Percentiles rank a stretch among this genome's conserved stretches.
Evolutionary conservation across 2,888 invertebrate species (phyloP).

Genomic region (Seladonia tumulorum): DNA sequence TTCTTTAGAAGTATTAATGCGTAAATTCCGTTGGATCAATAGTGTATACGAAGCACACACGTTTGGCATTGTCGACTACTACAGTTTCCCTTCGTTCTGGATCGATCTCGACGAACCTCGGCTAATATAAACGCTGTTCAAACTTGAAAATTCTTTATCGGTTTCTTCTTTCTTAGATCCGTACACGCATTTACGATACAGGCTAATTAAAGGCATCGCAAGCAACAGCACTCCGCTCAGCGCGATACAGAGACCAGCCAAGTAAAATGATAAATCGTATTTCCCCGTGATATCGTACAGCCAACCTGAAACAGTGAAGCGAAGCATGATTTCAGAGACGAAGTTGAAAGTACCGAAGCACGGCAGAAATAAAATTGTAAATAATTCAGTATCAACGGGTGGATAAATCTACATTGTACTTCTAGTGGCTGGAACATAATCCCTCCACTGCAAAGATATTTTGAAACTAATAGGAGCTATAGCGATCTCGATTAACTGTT

Average conservation of each 20-base stretch:
- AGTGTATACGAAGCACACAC: background rate
- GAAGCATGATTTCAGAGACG: background rate
- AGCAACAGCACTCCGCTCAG: conserved; percentile 89
- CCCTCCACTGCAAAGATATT: background rate
- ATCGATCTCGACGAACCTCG: conserved; percentile 19
- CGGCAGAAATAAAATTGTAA: background rate
- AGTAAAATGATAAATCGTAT: conserved; percentile 92
- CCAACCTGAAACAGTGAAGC: conserved; percentile 88
- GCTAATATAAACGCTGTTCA: conserved; percentile 78
- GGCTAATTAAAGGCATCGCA: conserved; percentile 82
- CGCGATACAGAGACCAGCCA: conserved; percentile 92
- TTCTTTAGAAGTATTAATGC: conserved; percentile 47
- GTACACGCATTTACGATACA: conserved; percentile 74
- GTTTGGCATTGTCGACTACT: background rate
- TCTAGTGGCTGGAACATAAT: background rate
- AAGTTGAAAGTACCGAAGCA: background rate
- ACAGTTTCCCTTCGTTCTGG: background rate
- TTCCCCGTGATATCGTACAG: conserved; percentile 91
- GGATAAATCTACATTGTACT: too few species aligned
- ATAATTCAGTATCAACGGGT: background rate
- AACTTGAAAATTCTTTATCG: conserved; percentile 74
- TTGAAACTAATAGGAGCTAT: background rate
- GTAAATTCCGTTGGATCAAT: conserved; percentile 51
- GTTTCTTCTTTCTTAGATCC: conserved; percentile 63
- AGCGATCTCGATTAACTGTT: background rate